These are phyloP conservation scores for Chrysomela aeneicollis DNA, from an alignment of 2,888 invertebrate species.

Conservation along the genomic window DNA sequence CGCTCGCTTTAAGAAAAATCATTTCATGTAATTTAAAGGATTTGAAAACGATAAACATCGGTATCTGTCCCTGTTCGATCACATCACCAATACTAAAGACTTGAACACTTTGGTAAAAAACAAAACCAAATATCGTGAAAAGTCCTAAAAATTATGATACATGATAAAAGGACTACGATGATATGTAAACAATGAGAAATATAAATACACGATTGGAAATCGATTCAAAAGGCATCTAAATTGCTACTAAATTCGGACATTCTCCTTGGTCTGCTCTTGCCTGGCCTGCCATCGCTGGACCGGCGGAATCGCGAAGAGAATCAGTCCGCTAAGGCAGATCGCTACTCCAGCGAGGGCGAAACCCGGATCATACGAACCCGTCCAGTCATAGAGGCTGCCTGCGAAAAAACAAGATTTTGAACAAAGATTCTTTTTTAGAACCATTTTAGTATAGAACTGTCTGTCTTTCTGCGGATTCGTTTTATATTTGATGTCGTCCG, in stretches of 20 bases:
- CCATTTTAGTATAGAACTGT: no score
- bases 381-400: slow-evolving; percentile 86
- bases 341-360: slow-evolving; percentile 89
- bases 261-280: slow-evolving; percentile 34
- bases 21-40: no score
- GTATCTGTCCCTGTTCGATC: no score
- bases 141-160: no score
- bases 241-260: slow-evolving; percentile 52
- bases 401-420: slow-evolving; percentile 40
- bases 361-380: slow-evolving; percentile 82
- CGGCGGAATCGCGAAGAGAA: slow-evolving; percentile 84
- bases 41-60: no score
- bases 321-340: slow-evolving; percentile 86
- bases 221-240: neutral
- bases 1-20: no score
- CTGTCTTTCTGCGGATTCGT: no score
- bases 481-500: no score
- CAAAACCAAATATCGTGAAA: no score
- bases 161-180: neutral
- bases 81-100: no score
- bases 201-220: neutral
- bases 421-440: no score
- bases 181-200: neutral
- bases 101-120: no score
- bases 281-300: slow-evolving; percentile 65